Base-by-base conservation (phyloP, 2,888 invertebrate species). In the Heteropelma amictum region DNA sequence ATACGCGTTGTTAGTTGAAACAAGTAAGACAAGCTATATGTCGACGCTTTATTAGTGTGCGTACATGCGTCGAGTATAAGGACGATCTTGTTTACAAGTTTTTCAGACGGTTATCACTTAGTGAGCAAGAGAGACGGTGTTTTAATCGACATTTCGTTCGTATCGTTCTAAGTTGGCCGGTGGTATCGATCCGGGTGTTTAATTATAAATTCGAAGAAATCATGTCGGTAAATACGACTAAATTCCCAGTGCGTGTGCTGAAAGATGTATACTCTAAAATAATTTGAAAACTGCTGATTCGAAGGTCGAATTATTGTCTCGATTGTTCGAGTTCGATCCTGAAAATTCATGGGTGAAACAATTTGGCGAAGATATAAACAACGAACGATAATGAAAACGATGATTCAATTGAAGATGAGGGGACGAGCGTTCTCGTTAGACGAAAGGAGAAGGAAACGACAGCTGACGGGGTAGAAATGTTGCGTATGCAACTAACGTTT, bases 281-380 rank as follows among this genome's bases (percentile, higher is more conserved):
- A 28, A 58, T 58, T 28, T n/a, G n/a, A n/a, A n/a, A n/a, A n/a
- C n/a, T n/a, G n/a, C n/a, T n/a, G n/a, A n/a, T n/a, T n/a, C n/a
- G n/a, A n/a, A n/a, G n/a, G 40, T 40, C 3, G 58, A 68, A 30
- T 38, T 68, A 1, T 49, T 68, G 10, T 10, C 51, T 51, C 56
- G 58, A 7, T 3, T 58, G 10, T 7, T 23, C 14, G 21, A 40
- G 1, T 12, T 40, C n/a, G 58, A 58, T 12, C 58, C 58, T 28
- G n/a, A 19, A 1, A 38, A 42, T 12, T 23, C 40, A 0, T 60
- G 49, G 68, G 38, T n/a, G 8, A 19, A 45, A 17, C 17, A 45
- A 17, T 10, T 45, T 5, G 40, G 17, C 10, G 40, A 40, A 12
- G 26, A 1, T 14, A 3, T 8, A 7, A 6, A 23, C 2, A 10